phyloP scores from a whole-genome alignment of 2,797 vertebrate species.

The Gymnoscopelus microlampas region DNA sequence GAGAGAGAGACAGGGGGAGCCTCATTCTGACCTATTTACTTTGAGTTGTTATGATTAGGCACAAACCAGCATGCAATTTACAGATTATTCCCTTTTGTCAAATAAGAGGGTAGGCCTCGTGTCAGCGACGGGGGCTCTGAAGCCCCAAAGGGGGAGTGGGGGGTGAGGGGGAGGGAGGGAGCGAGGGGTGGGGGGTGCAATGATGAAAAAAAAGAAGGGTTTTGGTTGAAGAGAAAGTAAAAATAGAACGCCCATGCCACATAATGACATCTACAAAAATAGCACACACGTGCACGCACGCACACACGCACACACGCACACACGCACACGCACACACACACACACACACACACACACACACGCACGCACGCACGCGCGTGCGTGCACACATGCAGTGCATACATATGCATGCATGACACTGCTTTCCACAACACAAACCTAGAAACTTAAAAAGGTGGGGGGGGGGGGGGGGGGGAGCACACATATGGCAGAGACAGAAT shows the following conservation, averaged over 20 bases:
- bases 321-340: neutral
- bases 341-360: constrained; percentile 27
- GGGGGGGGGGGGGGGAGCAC: constrained; percentile 1
- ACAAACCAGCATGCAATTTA: constrained; percentile 70
- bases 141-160: constrained; percentile 18
- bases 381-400: neutral
- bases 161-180: neutral
- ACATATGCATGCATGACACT: neutral
- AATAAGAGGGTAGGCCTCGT: constrained; percentile 69
- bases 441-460: constrained; percentile 2
- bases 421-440: constrained; percentile 6
- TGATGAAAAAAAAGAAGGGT: constrained; percentile 1
- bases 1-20: constrained; percentile 29
- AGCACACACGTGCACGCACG: constrained; percentile 17
- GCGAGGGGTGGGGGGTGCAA: neutral
- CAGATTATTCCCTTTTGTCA: constrained; percentile 62
- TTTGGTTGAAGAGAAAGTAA: constrained; percentile 60
- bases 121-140: constrained; percentile 39
- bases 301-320: neutral
- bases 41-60: constrained; percentile 74
- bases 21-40: constrained; percentile 72
- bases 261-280: constrained; percentile 73
- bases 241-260: constrained; percentile 70
- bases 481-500: constrained; percentile 39
- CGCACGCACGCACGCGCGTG: neutral